phyloP scores from a whole-genome alignment of 1,140 invertebrate species.

The Plutomurus gul region DNA sequence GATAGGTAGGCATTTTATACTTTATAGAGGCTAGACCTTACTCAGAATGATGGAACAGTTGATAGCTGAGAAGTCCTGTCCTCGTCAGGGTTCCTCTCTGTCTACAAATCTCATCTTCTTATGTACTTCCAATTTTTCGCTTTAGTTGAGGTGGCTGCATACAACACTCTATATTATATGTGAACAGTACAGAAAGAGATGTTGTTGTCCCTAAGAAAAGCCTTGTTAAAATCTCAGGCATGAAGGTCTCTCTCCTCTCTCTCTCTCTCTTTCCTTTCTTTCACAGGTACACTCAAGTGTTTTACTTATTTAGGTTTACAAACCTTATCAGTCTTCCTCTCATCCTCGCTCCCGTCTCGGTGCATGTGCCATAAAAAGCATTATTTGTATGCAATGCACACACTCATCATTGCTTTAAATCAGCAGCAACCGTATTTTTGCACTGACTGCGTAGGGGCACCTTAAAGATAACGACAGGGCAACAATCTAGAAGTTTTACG shows the following conservation, averaged over 20 bases:
- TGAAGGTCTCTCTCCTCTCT: background rate
- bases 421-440: too few relatives aligned
- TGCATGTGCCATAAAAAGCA: background rate
- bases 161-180: background rate
- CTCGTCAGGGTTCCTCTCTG: constrained; percentile 18
- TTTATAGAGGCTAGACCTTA: background rate
- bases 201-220: background rate
- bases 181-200: too few relatives aligned
- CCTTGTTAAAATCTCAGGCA: constrained; percentile 38
- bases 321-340: background rate
- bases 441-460: too few relatives aligned
- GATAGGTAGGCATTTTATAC: background rate
- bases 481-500: too few relatives aligned
- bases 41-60: background rate
- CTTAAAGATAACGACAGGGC: too few relatives aligned
- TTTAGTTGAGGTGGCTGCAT: background rate
- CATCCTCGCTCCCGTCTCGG: too few relatives aligned
- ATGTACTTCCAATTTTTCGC: background rate
- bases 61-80: constrained; percentile 3
- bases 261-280: background rate
- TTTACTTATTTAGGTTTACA: too few relatives aligned
- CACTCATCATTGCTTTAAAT: too few relatives aligned
- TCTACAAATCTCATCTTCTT: constrained; percentile 24
- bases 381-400: background rate
- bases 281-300: too few relatives aligned